Percentiles rank a stretch among this genome's conserved stretches.
Conservation (phyloP, 2,888 invertebrate genomes). For the Sesia apiformis region DNA sequence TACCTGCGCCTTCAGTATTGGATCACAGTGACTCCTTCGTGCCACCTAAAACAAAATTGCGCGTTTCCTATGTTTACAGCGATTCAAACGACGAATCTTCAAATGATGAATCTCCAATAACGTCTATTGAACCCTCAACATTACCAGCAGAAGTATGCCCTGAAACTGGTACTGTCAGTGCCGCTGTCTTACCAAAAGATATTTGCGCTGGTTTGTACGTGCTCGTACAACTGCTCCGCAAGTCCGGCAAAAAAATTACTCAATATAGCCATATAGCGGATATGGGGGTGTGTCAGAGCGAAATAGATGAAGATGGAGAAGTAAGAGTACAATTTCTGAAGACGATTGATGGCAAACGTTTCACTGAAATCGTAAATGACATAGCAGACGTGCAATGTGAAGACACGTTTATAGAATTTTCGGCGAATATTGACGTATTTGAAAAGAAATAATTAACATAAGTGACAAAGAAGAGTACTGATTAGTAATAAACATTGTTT, state of each 20-base stretch:
- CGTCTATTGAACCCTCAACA: slow-evolving; percentile 9
- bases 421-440: slow-evolving; percentile 13
- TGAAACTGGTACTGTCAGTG: slow-evolving; percentile 4
- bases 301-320: slow-evolving; percentile 10
- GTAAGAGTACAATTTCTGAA: slow-evolving; percentile 6
- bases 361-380: slow-evolving; percentile 12
- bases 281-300: slow-evolving; percentile 9
- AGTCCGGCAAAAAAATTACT: slow-evolving; percentile 7
- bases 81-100: slow-evolving; percentile 4
- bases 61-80: slow-evolving; percentile 5
- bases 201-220: slow-evolving; percentile 13
- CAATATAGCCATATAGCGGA: slow-evolving; percentile 11
- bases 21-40: slow-evolving; percentile 1
- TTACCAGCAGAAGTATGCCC: slow-evolving; percentile 7
- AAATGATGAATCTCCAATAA: slow-evolving; percentile 8
- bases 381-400: slow-evolving; percentile 16
- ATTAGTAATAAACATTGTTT: slow-evolving; percentile 4
- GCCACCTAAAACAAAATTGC: slow-evolving; percentile 5
- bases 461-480: slow-evolving; percentile 8
- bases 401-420: slow-evolving; percentile 15
- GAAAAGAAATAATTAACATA: slow-evolving; percentile 14
- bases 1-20: not conserved
- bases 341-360: slow-evolving; percentile 11
- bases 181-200: slow-evolving; percentile 8
- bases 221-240: slow-evolving; percentile 10